Conservation (phyloP, 2,113 vertebrate species). For the Dicerorhinus sumatrensis region DNA sequence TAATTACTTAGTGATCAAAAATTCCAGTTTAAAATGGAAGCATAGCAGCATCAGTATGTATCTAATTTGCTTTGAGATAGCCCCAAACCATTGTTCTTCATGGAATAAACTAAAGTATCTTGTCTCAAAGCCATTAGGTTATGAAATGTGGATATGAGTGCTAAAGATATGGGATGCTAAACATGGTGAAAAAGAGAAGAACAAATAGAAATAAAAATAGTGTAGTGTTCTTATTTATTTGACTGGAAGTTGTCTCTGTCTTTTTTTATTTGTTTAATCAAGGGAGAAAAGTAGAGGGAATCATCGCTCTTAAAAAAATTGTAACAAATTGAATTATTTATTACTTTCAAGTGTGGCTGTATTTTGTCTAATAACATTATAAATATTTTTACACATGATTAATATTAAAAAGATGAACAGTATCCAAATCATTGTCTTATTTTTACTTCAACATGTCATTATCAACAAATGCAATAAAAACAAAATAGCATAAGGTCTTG, state of each 20-base stretch:
- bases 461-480: neutral
- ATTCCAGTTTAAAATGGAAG: neutral
- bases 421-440: neutral
- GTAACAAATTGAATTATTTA: neutral
- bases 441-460: conserved; percentile 1
- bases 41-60: neutral
- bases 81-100: neutral
- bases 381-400: neutral
- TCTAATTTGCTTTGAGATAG: neutral
- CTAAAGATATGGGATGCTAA: neutral
- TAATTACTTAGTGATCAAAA: neutral
- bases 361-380: neutral
- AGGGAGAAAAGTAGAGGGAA: neutral
- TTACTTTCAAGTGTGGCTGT: neutral
- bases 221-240: neutral
- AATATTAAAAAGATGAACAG: neutral
- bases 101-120: neutral
- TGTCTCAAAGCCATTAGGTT: neutral
- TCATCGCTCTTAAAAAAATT: neutral
- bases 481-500: neutral
- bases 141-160: neutral
- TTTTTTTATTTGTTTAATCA: neutral
- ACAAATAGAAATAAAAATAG: neutral
- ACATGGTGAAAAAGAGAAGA: neutral
- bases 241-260: neutral